Percentiles rank a stretch among this genome's conserved stretches.
Evolutionary conservation across 2,797 vertebrate species (phyloP).

Genomic region (Neostethus bicornis): DNA sequence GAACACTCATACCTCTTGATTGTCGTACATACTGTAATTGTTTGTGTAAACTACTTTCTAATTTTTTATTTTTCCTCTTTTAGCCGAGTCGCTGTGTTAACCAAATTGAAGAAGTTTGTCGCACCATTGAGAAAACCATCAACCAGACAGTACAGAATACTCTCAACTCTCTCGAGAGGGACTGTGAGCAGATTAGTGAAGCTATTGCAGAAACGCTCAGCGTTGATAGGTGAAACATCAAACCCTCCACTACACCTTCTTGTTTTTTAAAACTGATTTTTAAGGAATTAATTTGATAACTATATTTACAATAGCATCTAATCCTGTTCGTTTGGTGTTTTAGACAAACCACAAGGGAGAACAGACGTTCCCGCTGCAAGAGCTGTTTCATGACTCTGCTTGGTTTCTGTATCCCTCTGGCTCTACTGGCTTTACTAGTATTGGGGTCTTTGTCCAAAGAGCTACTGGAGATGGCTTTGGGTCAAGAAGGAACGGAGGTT

Average conservation of each 20-base stretch:
- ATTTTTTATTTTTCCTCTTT: not conserved
- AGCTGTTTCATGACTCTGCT: conserved; percentile 80
- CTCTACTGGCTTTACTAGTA: conserved; percentile 75
- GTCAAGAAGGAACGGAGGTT: conserved; percentile 65
- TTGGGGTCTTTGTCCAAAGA: conserved; percentile 77
- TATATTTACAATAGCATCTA: not conserved
- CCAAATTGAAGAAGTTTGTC: conserved; percentile 86
- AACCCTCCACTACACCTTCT: too few relatives aligned
- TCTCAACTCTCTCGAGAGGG: conserved; percentile 85
- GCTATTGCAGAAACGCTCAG: conserved; percentile 72
- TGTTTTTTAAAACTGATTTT: not conserved
- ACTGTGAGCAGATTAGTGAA: conserved; percentile 83
- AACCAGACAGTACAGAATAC: conserved; percentile 88
- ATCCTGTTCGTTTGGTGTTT: conserved; percentile 13
- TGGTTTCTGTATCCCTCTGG: conserved; percentile 81
- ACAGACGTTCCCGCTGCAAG: conserved; percentile 79
- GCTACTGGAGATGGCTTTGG: conserved; percentile 72
- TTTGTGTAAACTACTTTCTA: not conserved
- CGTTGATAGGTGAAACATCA: conserved; percentile 70
- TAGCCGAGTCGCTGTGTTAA: conserved; percentile 87
- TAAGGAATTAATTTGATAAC: not conserved
- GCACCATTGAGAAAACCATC: conserved; percentile 85
- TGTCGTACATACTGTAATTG: not conserved
- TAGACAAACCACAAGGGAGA: conserved; percentile 71
- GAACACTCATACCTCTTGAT: not conserved